Conservation (phyloP, 2,797 vertebrate species). For the Karalla daura region DNA sequence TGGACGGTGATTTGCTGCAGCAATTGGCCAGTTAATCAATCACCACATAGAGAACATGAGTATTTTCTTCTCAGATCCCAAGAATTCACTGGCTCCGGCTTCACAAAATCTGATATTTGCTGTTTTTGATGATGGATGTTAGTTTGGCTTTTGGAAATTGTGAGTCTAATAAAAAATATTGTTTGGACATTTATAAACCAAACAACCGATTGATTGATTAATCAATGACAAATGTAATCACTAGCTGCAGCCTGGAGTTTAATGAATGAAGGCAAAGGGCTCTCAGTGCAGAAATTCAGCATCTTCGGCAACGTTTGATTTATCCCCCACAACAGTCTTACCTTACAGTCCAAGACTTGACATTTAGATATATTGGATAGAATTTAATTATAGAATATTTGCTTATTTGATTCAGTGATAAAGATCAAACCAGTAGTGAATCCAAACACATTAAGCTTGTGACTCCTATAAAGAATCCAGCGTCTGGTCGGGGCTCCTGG, state of each 20-base stretch:
- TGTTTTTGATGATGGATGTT: neutral
- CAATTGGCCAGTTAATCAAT: too few relatives aligned
- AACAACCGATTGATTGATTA: neutral
- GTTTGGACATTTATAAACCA: neutral
- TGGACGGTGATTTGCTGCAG: too few relatives aligned
- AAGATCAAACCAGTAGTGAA: neutral
- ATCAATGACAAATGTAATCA: neutral
- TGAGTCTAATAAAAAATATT: too few relatives aligned
- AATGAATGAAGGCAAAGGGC: neutral
- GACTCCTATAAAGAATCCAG: neutral
- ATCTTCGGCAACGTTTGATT: neutral
- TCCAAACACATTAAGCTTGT: neutral
- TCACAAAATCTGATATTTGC: conserved; percentile 4
- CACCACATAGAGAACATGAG: too few relatives aligned
- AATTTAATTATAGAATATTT: neutral
- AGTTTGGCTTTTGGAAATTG: neutral
- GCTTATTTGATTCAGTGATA: neutral
- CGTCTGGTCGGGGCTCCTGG: neutral
- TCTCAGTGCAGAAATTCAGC: neutral
- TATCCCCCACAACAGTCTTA: neutral
- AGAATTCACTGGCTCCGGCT: neutral
- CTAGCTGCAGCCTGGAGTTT: neutral
- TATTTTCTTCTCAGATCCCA: too few relatives aligned
- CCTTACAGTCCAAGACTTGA: neutral
- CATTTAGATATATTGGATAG: neutral